Conservation (phyloP, 2,113 vertebrate species). For the Podarcis muralis region DNA sequence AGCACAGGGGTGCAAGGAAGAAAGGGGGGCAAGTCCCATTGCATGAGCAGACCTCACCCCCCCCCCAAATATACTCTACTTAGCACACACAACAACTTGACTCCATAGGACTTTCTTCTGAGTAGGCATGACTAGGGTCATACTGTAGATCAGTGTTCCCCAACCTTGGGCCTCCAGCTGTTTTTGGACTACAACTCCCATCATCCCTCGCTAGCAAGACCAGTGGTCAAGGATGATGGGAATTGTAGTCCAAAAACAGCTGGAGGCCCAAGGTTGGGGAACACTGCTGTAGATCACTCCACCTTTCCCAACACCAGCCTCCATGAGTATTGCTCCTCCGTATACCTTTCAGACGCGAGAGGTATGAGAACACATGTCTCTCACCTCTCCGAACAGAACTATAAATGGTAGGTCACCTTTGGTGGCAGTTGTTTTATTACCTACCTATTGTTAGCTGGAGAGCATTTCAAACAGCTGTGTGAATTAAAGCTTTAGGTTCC, state of each 20-base stretch:
- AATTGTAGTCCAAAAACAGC: too few relatives aligned
- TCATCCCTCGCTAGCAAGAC: too few relatives aligned
- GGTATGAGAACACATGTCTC: background rate
- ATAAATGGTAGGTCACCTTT: background rate
- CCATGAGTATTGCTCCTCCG: background rate
- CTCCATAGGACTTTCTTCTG: too few relatives aligned
- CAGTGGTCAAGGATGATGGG: too few relatives aligned
- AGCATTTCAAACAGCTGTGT: conserved; percentile 35
- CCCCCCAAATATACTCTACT: too few relatives aligned
- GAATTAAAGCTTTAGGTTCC: conserved; percentile 2
- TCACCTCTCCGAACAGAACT: background rate
- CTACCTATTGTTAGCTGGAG: background rate
- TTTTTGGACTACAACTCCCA: too few relatives aligned
- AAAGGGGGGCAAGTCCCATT: too few relatives aligned
- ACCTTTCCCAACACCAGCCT: background rate
- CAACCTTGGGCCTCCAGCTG: too few relatives aligned
- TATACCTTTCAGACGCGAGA: background rate
- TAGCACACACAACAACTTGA: too few relatives aligned
- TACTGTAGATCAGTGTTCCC: background rate
- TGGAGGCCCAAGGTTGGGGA: too few relatives aligned
- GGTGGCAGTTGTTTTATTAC: background rate
- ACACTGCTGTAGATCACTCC: background rate
- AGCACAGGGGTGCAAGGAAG: background rate
- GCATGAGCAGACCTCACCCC: too few relatives aligned
- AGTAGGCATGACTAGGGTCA: background rate